Evolutionary conservation across 2,888 invertebrate species (phyloP), one percentile per base, ranked within the genome.

Genomic region (Pristionchus exspectatus): DNA sequence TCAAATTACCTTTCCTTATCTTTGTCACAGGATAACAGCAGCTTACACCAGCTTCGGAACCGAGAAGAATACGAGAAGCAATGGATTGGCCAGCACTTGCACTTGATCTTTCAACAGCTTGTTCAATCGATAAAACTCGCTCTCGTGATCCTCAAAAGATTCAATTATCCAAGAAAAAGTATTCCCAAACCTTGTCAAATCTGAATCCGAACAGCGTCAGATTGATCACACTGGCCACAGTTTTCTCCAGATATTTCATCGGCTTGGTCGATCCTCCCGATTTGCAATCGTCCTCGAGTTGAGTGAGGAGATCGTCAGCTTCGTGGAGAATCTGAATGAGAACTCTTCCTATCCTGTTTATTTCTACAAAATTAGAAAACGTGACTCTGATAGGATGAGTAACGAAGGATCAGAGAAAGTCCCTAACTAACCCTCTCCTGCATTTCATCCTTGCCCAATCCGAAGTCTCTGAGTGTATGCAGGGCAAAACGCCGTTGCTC

Each of bases 381-480:
- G n/a, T n/a, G n/a, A n/a, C n/a, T n/a, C n/a, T n/a, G n/a, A n/a
- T n/a, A n/a, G n/a, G n/a, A n/a, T n/a, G n/a, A n/a, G n/a, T n/a
- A n/a, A n/a, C 69, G 63, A 63, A 16, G 21, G 21, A 63, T 69
- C 27, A 7, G 2, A 69, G 10, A 24, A 69, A 69, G 54, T n/a
- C 18, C 7, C 3, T n/a, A 56, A 21, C 87, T 69, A 18, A 92
- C 91, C 89, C 91, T 91, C 56, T 92, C 91, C 85, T 92, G 91
- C 92, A 92, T 92, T 85, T 91, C 87, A 87, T 91, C 91, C 89
- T 91, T 91, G 18, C 92, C 92, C 88, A 92, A 81, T 21, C 92
- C 92, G 66, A 92, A 91, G 77, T 92, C 91, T 77, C 92, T 84
- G 9, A 92, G 84, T 21, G 91, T 90, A 54, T 92, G 92, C 4